Conservation (phyloP, 2,113 vertebrate genomes). For the Pampusana beccarii region DNA sequence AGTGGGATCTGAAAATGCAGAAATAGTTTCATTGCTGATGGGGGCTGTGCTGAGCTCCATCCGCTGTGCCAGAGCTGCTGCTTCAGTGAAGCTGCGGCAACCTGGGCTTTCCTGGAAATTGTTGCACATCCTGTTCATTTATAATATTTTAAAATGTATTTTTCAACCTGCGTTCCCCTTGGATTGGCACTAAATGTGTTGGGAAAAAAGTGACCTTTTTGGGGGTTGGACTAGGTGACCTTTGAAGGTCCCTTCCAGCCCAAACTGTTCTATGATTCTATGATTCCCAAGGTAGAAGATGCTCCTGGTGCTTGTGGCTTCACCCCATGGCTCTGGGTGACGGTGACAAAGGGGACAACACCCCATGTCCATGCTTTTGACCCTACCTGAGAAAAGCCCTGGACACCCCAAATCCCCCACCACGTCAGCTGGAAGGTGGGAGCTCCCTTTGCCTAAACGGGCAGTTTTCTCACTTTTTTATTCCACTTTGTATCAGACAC, state of each 20-base stretch:
- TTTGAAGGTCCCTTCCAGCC: too few species aligned
- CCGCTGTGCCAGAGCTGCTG: fast-evolving
- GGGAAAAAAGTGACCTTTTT: background rate
- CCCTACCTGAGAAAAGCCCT: background rate
- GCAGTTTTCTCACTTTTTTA: background rate
- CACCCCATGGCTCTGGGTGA: background rate
- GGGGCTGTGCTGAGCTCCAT: background rate
- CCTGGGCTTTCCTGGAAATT: background rate
- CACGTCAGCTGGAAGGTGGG: fast-evolving
- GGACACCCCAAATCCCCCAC: background rate
- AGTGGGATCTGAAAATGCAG: background rate
- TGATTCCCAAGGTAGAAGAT: background rate
- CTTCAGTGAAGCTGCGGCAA: background rate
- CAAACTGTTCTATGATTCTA: too few species aligned
- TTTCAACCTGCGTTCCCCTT: background rate
- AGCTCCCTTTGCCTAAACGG: background rate
- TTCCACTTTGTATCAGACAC: too few species aligned
- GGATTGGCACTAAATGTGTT: background rate
- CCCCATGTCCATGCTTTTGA: background rate
- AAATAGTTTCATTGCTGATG: fast-evolving
- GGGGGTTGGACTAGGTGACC: too few species aligned
- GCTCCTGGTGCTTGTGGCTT: background rate
- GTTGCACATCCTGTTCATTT: background rate
- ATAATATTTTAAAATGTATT: background rate
- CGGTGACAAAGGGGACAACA: background rate